Conservation (phyloP, 2,888 invertebrate species). For the Crocallis elinguaria region DNA sequence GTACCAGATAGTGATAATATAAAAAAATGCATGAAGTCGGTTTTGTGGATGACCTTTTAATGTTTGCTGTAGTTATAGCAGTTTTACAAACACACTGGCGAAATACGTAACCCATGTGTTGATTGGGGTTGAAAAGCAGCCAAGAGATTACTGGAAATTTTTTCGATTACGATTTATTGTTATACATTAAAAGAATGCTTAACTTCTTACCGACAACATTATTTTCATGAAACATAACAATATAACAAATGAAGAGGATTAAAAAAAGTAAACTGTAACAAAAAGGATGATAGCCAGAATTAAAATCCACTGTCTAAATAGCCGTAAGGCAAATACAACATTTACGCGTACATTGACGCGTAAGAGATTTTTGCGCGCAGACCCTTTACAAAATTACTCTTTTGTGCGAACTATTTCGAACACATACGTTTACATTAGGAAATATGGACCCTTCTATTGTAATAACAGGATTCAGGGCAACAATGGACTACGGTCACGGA, state of each 20-base stretch:
- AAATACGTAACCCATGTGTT: too few species aligned
- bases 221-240: neutral
- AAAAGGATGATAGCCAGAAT: neutral
- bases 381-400: neutral
- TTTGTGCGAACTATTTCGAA: constrained; percentile 2
- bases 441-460: constrained; percentile 3
- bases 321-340: constrained; percentile 13
- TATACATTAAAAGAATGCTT: constrained; percentile 1
- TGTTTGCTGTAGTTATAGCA: too few species aligned
- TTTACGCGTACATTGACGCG: constrained; percentile 19
- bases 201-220: neutral
- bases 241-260: neutral
- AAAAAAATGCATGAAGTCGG: too few species aligned
- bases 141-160: too few species aligned
- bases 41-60: too few species aligned
- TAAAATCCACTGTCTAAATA: constrained; percentile 1
- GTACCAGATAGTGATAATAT: too few species aligned
- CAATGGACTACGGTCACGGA: constrained; percentile 24
- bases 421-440: constrained; percentile 2
- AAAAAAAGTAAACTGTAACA: neutral
- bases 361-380: constrained; percentile 23
- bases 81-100: too few species aligned
- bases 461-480: constrained; percentile 28
- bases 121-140: too few species aligned
- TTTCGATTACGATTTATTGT: too few species aligned